Conservation (phyloP, 2,797 vertebrate species). For the Chloroceryle amazona region DNA sequence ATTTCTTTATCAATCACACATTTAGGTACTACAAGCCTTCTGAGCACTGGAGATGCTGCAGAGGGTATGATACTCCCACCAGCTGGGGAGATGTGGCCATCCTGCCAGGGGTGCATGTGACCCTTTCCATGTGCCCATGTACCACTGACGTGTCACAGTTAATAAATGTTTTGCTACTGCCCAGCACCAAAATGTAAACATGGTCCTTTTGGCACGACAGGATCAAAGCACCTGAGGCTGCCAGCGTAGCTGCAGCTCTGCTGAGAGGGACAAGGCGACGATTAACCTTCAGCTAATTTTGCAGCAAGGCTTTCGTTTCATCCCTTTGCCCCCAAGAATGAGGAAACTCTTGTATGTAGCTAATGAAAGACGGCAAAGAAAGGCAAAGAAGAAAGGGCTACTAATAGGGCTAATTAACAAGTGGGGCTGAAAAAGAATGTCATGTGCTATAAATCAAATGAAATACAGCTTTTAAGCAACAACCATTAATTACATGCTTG, state of each 20-base stretch:
- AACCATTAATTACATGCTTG: conserved; percentile 49
- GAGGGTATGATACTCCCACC: neutral
- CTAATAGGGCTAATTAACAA: conserved; percentile 22
- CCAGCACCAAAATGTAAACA: neutral
- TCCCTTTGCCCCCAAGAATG: neutral
- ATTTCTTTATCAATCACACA: neutral
- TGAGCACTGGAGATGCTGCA: neutral
- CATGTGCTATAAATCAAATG: conserved; percentile 46
- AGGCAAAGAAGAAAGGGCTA: neutral
- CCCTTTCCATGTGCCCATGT: neutral
- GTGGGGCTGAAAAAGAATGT: conserved; percentile 8
- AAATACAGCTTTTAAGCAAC: conserved; percentile 38
- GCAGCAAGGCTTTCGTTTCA: neutral
- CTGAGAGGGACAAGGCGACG: neutral
- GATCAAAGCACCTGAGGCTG: neutral
- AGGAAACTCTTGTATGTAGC: neutral
- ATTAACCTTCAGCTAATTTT: neutral
- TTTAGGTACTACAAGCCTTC: neutral
- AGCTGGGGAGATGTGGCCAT: rapidly evolving
- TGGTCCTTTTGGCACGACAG: neutral
- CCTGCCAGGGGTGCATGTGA: too few species aligned
- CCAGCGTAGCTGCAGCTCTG: neutral
- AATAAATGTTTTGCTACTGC: neutral
- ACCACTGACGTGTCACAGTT: rapidly evolving
- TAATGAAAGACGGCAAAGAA: neutral